These are phyloP conservation scores for Dilophus febrilis DNA, from an alignment of 2,888 invertebrate species.

Conservation along the genomic window DNA sequence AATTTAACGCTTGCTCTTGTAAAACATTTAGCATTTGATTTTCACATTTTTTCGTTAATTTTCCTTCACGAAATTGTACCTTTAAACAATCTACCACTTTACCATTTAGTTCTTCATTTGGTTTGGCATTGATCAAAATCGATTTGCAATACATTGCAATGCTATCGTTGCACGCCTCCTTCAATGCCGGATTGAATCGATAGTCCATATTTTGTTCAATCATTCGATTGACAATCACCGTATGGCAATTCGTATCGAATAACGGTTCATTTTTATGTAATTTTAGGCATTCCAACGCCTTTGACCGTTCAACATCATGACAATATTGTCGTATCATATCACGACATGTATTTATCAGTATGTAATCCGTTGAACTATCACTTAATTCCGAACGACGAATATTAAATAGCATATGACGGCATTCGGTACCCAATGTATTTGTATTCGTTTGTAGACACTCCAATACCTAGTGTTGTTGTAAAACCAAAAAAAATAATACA, in stretches of 20 bases:
- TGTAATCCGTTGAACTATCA: constrained; percentile 77
- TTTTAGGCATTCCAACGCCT: constrained; percentile 63
- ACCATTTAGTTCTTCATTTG: constrained; percentile 63
- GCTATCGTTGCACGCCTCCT: constrained; percentile 63
- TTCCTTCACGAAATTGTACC: constrained; percentile 55
- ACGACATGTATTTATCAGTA: constrained; percentile 66
- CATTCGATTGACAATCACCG: constrained; percentile 72
- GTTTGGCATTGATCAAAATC: constrained; percentile 35
- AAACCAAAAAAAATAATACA: no score
- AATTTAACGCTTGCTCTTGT: constrained; percentile 78
- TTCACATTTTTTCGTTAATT: constrained; percentile 59
- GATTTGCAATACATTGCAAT: constrained; percentile 54
- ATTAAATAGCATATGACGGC: constrained; percentile 68
- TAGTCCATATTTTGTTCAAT: constrained; percentile 82
- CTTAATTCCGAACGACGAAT: constrained; percentile 70
- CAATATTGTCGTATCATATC: constrained; percentile 78
- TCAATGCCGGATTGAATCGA: constrained; percentile 70
- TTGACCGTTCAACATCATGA: constrained; percentile 46
- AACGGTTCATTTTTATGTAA: constrained; percentile 54
- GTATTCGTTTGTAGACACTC: constrained; percentile 60
- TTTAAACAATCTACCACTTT: constrained; percentile 70
- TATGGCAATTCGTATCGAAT: constrained; percentile 70
- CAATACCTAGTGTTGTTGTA: no score
- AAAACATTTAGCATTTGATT: constrained; percentile 66
- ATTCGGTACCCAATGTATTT: constrained; percentile 44